Evolutionary conservation across 2,113 vertebrate species (phyloP).

Genomic region (Eulemur macaco): DNA sequence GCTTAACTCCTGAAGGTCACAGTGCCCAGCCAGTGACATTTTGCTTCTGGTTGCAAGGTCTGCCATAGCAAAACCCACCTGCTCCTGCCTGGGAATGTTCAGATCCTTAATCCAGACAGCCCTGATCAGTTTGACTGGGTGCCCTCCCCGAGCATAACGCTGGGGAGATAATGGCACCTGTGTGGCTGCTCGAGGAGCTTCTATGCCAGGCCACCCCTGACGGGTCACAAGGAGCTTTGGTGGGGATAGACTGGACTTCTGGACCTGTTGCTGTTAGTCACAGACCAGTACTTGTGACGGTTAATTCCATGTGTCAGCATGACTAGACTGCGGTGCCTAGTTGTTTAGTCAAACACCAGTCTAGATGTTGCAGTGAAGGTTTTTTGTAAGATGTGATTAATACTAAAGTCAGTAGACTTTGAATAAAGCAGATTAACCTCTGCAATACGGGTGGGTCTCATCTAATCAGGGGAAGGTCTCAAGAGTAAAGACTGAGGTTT

Average conservation of each 20-base stretch:
- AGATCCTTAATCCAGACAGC: background rate
- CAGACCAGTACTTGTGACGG: background rate
- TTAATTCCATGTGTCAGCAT: background rate
- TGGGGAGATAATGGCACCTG: background rate
- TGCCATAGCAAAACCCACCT: background rate
- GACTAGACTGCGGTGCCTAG: background rate
- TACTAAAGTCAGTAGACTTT: background rate
- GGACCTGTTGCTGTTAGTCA: background rate
- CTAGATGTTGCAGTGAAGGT: background rate
- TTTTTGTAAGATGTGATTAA: background rate
- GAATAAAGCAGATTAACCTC: background rate
- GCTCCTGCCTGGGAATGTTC: background rate
- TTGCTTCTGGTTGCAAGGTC: background rate
- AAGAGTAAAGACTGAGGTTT: background rate
- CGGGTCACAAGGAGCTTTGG: background rate
- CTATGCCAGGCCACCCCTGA: background rate
- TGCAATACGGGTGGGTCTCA: background rate
- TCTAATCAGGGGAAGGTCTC: background rate
- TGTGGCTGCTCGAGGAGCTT: background rate
- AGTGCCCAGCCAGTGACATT: background rate
- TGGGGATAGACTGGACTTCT: background rate
- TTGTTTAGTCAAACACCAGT: background rate
- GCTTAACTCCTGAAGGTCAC: background rate
- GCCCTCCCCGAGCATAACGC: background rate
- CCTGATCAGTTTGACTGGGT: background rate